Conservation (phyloP, 2,888 invertebrate genomes). For the Andrena bicolor region DNA sequence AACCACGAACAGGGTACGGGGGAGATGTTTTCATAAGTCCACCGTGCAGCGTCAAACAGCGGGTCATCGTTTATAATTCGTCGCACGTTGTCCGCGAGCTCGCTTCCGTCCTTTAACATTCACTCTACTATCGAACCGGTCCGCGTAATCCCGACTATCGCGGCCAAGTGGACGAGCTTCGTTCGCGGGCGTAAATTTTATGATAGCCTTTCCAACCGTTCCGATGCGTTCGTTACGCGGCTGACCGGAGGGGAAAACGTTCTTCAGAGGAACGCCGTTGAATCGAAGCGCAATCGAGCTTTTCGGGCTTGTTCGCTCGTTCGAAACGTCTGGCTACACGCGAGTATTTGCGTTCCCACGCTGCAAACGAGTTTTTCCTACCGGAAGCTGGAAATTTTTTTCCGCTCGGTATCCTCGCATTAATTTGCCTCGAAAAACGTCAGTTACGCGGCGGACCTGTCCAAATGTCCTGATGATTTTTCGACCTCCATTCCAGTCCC, state of each 20-base stretch:
- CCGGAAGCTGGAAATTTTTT: conserved; percentile 9
- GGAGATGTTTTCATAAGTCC: conserved; percentile 54
- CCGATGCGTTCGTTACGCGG: conserved; percentile 19
- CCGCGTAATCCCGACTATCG: neutral
- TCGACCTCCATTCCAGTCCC: neutral
- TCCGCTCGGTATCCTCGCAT: conserved; percentile 35
- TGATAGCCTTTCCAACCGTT: neutral
- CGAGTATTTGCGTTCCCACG: conserved; percentile 39
- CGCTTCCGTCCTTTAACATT: conserved; percentile 2
- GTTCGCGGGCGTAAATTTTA: conserved; percentile 4
- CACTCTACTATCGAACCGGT: neutral
- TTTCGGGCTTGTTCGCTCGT: conserved; percentile 8
- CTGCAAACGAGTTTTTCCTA: conserved; percentile 28
- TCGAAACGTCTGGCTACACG: neutral
- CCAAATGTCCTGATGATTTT: conserved; percentile 52
- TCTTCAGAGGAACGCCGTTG: conserved; percentile 28
- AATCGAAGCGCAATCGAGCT: conserved; percentile 43
- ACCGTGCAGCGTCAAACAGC: conserved; percentile 61
- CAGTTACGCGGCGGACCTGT: neutral
- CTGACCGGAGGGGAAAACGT: conserved; percentile 12
- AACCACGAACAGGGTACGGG: conserved; percentile 61
- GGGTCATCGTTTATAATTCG: conserved; percentile 53
- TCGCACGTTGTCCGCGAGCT: neutral
- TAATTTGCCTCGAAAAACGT: conserved; percentile 51
- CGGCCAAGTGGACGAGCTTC: neutral